Base-by-base conservation (phyloP, 2,797 vertebrate species). In the Valencia hispanica region DNA sequence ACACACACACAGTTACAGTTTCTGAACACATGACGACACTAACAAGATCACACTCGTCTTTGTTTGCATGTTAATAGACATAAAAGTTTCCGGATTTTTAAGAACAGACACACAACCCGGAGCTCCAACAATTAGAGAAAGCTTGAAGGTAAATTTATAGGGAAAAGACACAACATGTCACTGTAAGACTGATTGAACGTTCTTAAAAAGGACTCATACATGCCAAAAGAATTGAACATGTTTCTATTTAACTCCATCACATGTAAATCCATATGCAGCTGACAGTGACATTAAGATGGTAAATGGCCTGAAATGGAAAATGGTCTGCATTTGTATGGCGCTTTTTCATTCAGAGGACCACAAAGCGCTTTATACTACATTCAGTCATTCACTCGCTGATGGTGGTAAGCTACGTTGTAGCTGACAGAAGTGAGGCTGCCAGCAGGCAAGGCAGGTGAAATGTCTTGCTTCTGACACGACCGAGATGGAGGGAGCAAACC, bases 1-100 rank as follows among this genome's bases (percentile, higher is more conserved):
- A 84, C 76, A 79, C 22, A 83, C 30, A 80, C 48, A 77, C 34
- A 47, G 59, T 70, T 73, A 74, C 45, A 70, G 66, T 82, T 82
- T 82, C 83, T 87, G 69, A 87, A 87, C 86, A 83, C 82, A 87
- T 63, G 66, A 85, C 70, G 82, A 85, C 78, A 79, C 63, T 53
- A 78, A 72, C 86, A 87, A 81, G 77, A 86, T 80, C 36, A 76
- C 70, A 81, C 73, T 72, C 32, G 86, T 68, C 34, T 72, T 39
- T 17, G 30, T 73, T 34, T 45, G 39, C 45, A 8, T 12, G 27
- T 51, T 70, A 53, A 45, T 30, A 34, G n/a, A 59, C 14, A 36
- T 14, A n/a, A 41, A 3, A 41, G 41, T 7, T 63, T 70, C 51
- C 30, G 15, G 4, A 55, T n/a, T 75, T 39, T 27, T 20, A 47